Base-by-base conservation (phyloP, 1,140 invertebrate genomes). In the Trissolcus basalis region DNA sequence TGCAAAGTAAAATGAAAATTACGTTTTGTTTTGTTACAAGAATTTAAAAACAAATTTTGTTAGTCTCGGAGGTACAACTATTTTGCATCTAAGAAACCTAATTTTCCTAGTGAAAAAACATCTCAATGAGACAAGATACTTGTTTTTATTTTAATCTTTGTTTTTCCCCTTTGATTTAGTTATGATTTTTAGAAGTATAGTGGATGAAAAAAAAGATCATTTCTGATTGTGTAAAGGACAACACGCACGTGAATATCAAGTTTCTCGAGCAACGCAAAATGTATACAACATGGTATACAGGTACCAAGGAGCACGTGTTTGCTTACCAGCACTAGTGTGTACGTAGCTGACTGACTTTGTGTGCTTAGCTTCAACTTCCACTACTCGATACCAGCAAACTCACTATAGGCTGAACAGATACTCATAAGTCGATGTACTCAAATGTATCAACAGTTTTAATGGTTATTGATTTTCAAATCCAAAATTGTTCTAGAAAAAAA, bases 221-320 rank as follows among this genome's bases (percentile, higher is more conserved):
- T 39, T 39, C n/a, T n/a, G n/a, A n/a, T 35, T 39, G 9, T 39
- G 13, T 36, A 39, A 33, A 50, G 32, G 48, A 60, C 51, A 49
- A 55, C 48, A 54, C 47, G 48, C 53, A 59, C 47, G 61, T 35
- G 49, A 65, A 67, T 27, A 55, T 16, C n/a, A 36, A 67, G 49
- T 73, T 68, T 74, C 68, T 63, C 63, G 53, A 56, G 45, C 32
- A 56, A 68, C 36, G 39, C 53, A 68, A 50, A 56, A 45, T 56
- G 51, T 74, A 63, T 64, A 75, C 47, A 58, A 19, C 47, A 41
- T 54, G 33, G 70, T 70, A 67, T 59, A 69, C 59, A 73, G 64
- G 63, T 48, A 36, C 51, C 45, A 69, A 72, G 49, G 48, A 58
- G 47, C 63, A 72, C 59, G 60, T 72, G 64, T 71, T 68, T 44